Evolutionary conservation across 1,140 invertebrate genomes (phyloP).

Genomic region (Antheraea pernyi): DNA sequence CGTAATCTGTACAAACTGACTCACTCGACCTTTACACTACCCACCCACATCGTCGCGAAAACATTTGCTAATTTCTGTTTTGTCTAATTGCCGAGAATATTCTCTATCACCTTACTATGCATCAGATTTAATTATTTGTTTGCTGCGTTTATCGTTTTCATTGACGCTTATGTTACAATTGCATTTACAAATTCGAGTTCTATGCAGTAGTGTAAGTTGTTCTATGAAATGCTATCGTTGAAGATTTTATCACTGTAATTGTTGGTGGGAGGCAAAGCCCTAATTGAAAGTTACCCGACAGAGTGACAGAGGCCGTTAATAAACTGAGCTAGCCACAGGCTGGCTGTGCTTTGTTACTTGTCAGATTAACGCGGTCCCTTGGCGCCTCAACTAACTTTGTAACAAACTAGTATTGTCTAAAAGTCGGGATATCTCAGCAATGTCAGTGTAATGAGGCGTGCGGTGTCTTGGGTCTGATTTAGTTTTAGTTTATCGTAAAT

Average conservation of each 20-base stretch:
- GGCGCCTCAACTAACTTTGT: conserved; percentile 34
- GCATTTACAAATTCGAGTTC: conserved; percentile 8
- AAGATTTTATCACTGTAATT: conserved; percentile 3
- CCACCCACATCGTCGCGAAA: conserved; percentile 22
- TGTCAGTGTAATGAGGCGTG: conserved; percentile 13
- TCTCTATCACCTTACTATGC: neutral
- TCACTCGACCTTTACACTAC: conserved; percentile 13
- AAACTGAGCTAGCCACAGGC: conserved; percentile 38
- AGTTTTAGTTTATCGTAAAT: conserved; percentile 7
- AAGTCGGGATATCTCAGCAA: conserved; percentile 40
- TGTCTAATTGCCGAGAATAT: conserved; percentile 35
- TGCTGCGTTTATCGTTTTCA: neutral
- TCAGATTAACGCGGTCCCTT: conserved; percentile 66
- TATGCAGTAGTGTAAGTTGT: conserved; percentile 16
- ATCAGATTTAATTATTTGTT: neutral
- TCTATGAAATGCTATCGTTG: neutral
- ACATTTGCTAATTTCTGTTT: conserved; percentile 38
- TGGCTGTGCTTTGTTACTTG: conserved; percentile 58
- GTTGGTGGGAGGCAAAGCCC: conserved; percentile 35
- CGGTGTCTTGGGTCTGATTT: conserved; percentile 9
- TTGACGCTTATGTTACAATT: conserved; percentile 6
- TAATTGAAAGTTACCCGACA: conserved; percentile 66
- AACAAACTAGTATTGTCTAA: conserved; percentile 58
- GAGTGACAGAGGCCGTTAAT: conserved; percentile 62
- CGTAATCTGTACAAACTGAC: conserved; percentile 13